Evolutionary conservation across 2,797 vertebrate species (phyloP).

Genomic region (Coendou prehensilis): DNA sequence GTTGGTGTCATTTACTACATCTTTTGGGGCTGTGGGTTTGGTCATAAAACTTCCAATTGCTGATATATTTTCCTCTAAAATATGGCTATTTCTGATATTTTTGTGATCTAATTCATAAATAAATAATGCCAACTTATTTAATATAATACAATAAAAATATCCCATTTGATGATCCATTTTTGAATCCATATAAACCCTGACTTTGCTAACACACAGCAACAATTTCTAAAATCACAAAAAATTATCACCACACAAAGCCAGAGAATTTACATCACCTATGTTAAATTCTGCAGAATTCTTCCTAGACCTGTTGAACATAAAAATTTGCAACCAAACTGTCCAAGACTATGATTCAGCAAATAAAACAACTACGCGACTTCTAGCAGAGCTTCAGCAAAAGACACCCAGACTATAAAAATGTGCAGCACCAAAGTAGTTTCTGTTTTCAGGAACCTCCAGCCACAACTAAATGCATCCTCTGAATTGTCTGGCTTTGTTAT

Average conservation of each 20-base stretch:
- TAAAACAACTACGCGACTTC: not conserved
- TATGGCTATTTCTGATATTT: conserved; percentile 26
- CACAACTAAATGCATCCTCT: conserved; percentile 38
- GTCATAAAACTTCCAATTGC: conserved; percentile 57
- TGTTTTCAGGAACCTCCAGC: conserved; percentile 6
- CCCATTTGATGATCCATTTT: conserved; percentile 64
- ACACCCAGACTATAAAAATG: not conserved
- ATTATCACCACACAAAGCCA: not conserved
- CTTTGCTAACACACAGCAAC: conserved; percentile 58
- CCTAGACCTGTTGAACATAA: not conserved
- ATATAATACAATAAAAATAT: conserved; percentile 58
- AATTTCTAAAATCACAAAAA: conserved; percentile 70
- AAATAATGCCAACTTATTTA: conserved; percentile 48
- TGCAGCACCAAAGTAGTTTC: not conserved
- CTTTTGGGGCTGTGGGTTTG: conserved; percentile 44
- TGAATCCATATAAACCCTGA: not conserved
- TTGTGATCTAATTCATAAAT: not conserved
- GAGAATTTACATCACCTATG: not conserved
- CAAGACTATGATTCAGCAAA: conserved; percentile 63
- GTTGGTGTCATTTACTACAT: not conserved
- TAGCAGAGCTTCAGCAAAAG: not conserved
- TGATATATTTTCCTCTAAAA: conserved; percentile 58
- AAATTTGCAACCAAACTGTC: not conserved
- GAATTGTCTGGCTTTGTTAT: conserved; percentile 67
- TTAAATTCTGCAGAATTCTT: not conserved